A percentile compares a stretch with the other conserved stretches of the same genome.
Conservation (phyloP, 2,797 vertebrate genomes). For the Fistularia commersonii region DNA sequence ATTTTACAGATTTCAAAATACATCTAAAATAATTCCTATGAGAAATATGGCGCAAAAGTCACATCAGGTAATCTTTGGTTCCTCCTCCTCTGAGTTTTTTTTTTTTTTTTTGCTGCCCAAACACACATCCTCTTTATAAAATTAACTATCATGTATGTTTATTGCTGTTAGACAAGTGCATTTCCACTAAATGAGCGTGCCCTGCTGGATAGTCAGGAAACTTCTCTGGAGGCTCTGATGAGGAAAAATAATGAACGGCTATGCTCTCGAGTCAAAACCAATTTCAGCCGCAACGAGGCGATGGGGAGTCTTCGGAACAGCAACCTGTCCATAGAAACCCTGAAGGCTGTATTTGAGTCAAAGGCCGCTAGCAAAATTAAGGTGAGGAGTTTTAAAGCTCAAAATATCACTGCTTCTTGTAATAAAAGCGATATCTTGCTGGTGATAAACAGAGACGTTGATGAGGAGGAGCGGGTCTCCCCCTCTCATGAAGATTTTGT, state of each 20-base stretch:
- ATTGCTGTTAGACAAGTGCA: conserved; percentile 24
- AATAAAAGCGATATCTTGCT: conserved; percentile 5
- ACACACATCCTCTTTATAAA: neutral
- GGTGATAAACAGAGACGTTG: conserved; percentile 19
- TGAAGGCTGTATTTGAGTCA: conserved; percentile 70
- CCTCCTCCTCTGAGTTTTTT: too few species aligned
- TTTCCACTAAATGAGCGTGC: conserved; percentile 2
- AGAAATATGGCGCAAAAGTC: conserved; percentile 26
- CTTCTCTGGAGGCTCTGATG: conserved; percentile 22
- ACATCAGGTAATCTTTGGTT: conserved; percentile 31
- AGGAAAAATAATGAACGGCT: conserved; percentile 37
- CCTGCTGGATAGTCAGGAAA: conserved; percentile 11
- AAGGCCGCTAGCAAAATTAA: conserved; percentile 25
- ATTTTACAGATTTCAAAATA: conserved; percentile 59
- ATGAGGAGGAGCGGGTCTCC: conserved; percentile 13
- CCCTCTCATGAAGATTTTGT: neutral
- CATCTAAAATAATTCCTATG: conserved; percentile 22
- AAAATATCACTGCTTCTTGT: conserved; percentile 1
- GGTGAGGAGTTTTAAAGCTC: conserved; percentile 22
- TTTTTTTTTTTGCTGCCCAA: neutral
- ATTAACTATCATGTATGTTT: neutral
- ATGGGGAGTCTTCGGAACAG: conserved; percentile 56
- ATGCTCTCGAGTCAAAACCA: conserved; percentile 7
- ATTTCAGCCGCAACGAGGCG: conserved; percentile 67
- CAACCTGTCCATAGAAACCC: conserved; percentile 43